Conservation (phyloP, 2,888 invertebrate species). For the Brachyptera putata region DNA sequence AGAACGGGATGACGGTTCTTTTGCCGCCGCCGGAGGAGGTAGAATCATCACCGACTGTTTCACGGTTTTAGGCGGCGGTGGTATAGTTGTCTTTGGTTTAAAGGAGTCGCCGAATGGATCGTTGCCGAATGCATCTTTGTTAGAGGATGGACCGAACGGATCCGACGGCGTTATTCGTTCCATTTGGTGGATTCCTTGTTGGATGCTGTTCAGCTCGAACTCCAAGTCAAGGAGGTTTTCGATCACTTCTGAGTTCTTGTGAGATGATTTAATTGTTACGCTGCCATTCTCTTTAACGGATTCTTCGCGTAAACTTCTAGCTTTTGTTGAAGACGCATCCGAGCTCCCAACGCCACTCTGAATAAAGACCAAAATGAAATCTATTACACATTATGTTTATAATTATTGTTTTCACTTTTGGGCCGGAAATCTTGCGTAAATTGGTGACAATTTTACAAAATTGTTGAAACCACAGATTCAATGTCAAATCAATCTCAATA, state of each 20-base stretch:
- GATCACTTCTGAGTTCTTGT: constrained; percentile 46
- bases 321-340: constrained; percentile 26
- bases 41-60: constrained; percentile 23
- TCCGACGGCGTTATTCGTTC: constrained; percentile 76
- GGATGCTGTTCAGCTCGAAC: constrained; percentile 78
- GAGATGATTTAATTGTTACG: constrained; percentile 29
- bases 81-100: constrained; percentile 41
- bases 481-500: too few relatives aligned
- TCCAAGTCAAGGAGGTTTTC: constrained; percentile 85
- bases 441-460: too few relatives aligned
- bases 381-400: neutral
- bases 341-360: constrained; percentile 26
- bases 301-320: constrained; percentile 30
- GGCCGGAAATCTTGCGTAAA: too few relatives aligned
- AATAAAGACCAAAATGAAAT: constrained; percentile 12
- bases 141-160: constrained; percentile 56
- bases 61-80: constrained; percentile 20
- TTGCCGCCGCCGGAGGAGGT: constrained; percentile 30
- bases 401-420: neutral
- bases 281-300: constrained; percentile 29
- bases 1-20: constrained; percentile 45
- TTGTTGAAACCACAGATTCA: too few relatives aligned
- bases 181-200: constrained; percentile 84
- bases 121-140: constrained; percentile 45
- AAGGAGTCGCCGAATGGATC: constrained; percentile 77